Conservation (phyloP, 1,140 invertebrate genomes). For the Conus ventricosus region DNA sequence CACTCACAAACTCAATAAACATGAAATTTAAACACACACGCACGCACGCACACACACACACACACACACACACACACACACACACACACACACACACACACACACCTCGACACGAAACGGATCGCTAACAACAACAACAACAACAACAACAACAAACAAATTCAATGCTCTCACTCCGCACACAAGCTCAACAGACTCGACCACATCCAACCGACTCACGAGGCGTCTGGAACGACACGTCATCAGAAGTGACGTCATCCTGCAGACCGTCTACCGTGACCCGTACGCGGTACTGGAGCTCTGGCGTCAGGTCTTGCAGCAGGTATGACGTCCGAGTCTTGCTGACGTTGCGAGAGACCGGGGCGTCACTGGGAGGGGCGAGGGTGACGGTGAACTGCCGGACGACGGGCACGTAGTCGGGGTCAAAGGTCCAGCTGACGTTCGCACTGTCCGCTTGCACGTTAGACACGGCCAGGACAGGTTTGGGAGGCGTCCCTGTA, state of each 20-base stretch:
- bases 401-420: neutral
- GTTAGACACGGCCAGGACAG: neutral
- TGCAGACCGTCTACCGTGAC: neutral
- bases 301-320: neutral
- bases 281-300: neutral
- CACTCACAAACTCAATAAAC: too few relatives aligned
- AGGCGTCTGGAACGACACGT: neutral
- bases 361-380: neutral
- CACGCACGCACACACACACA: too few relatives aligned
- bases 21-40: too few relatives aligned
- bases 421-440: conserved; percentile 7
- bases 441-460: neutral
- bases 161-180: neutral
- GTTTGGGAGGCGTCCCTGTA: conserved; percentile 20
- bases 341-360: too few relatives aligned
- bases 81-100: too few relatives aligned
- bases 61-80: too few relatives aligned
- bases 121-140: too few relatives aligned
- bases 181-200: too few relatives aligned
- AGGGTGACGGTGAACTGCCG: neutral
- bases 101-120: neutral
- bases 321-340: neutral
- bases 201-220: neutral
- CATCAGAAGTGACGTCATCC: too few relatives aligned
- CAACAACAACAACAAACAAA: neutral